phyloP scores from a whole-genome alignment of 2,113 vertebrate genomes.

The Myodes glareolus region DNA sequence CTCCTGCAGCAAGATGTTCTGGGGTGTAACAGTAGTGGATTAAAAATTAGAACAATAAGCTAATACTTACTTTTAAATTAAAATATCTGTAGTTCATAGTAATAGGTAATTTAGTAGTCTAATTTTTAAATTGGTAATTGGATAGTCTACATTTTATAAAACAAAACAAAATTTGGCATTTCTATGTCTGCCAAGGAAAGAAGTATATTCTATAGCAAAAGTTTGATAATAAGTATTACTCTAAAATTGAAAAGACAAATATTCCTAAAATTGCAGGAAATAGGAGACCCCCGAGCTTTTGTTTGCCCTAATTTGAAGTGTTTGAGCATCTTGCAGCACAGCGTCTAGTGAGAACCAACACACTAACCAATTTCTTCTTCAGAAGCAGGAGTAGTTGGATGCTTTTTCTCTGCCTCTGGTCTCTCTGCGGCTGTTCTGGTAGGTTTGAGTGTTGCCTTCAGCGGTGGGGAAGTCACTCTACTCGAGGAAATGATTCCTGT shows the following conservation, averaged over 20 bases:
- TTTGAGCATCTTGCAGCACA: background rate
- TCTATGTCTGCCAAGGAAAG: conserved; percentile 18
- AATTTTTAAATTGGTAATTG: background rate
- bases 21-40: background rate
- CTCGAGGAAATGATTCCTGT: conserved; percentile 73
- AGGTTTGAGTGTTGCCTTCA: conserved; percentile 69
- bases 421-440: conserved; percentile 76
- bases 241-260: background rate
- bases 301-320: background rate
- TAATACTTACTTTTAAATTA: background rate
- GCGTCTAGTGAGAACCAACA: background rate
- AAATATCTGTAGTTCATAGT: conserved; percentile 1
- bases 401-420: conserved; percentile 78
- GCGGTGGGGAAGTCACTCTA: conserved; percentile 66
- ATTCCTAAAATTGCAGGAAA: conserved; percentile 27
- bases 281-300: background rate
- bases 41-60: conserved; percentile 15
- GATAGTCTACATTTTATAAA: background rate
- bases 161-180: background rate
- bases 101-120: background rate
- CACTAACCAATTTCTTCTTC: conserved; percentile 86
- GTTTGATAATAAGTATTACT: conserved; percentile 18
- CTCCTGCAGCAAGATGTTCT: background rate
- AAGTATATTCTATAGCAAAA: background rate
- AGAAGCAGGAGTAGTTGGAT: conserved; percentile 85